phyloP scores from a whole-genome alignment of 2,113 vertebrate species.

The Eublepharis macularius region DNA sequence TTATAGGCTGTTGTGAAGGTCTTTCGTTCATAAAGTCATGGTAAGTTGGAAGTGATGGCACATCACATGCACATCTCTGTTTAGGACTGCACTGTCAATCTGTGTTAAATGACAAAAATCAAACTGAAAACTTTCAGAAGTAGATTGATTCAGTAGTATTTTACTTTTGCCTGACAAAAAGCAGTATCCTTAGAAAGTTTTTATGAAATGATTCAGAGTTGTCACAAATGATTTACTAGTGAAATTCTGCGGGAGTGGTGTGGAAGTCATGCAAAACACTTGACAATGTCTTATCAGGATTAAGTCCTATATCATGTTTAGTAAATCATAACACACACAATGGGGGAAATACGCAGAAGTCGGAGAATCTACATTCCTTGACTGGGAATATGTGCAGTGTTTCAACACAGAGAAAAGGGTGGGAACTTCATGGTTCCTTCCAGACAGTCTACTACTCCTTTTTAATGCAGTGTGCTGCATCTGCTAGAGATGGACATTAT shows the following conservation, averaged over 20 bases:
- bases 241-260: background rate
- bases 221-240: conserved; percentile 20
- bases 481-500: conserved; percentile 10
- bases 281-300: background rate
- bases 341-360: background rate
- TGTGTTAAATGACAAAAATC: background rate
- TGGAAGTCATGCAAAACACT: background rate
- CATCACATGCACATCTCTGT: no score
- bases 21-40: no score
- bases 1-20: no score
- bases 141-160: background rate
- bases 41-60: no score
- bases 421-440: background rate
- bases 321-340: background rate
- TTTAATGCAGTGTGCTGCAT: background rate
- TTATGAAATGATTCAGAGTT: conserved; percentile 16
- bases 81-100: no score
- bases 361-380: background rate
- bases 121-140: background rate
- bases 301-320: background rate
- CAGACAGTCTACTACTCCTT: conserved; percentile 18
- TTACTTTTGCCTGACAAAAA: background rate
- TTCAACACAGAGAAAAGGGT: conserved; percentile 2
- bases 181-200: conserved; percentile 5
- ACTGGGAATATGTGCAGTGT: background rate